Conservation (phyloP, 2,888 invertebrate genomes). For the Orgyia antiqua region DNA sequence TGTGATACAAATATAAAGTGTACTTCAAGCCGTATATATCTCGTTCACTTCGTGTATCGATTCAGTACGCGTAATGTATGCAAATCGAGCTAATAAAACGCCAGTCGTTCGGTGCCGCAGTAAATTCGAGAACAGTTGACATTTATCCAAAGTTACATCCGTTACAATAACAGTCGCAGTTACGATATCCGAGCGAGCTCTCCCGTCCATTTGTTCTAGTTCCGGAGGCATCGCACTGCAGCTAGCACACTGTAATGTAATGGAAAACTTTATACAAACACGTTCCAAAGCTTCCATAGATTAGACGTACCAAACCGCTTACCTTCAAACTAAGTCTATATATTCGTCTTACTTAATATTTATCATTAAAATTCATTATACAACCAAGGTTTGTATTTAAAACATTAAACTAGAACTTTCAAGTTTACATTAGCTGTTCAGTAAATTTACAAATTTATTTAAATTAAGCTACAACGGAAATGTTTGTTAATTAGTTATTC, state of each 20-base stretch:
- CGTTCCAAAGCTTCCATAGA: constrained; percentile 43
- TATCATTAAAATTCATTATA: constrained; percentile 59
- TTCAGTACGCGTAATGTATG: constrained; percentile 60
- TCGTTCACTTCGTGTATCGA: too few relatives aligned
- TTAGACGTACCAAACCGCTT: constrained; percentile 41
- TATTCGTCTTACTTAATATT: constrained; percentile 37
- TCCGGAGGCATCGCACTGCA: constrained; percentile 37
- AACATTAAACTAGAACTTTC: background rate
- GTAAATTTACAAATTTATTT: constrained; percentile 27
- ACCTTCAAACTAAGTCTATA: constrained; percentile 14
- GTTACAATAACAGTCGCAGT: constrained; percentile 71
- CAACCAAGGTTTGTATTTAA: constrained; percentile 29
- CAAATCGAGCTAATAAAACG: constrained; percentile 70
- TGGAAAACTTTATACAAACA: constrained; percentile 67
- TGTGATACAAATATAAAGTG: too few relatives aligned
- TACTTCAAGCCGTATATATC: too few relatives aligned
- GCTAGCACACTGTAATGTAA: constrained; percentile 52
- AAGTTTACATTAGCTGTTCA: background rate
- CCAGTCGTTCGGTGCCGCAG: constrained; percentile 51
- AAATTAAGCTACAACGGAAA: constrained; percentile 1
- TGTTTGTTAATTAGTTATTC: too few relatives aligned
- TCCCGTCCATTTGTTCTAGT: constrained; percentile 66
- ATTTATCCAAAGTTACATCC: constrained; percentile 76
- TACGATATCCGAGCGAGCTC: constrained; percentile 63
- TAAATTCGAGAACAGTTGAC: constrained; percentile 72